Conservation (phyloP, 2,797 vertebrate genomes). For the Schizopygopsis pylzovi region DNA sequence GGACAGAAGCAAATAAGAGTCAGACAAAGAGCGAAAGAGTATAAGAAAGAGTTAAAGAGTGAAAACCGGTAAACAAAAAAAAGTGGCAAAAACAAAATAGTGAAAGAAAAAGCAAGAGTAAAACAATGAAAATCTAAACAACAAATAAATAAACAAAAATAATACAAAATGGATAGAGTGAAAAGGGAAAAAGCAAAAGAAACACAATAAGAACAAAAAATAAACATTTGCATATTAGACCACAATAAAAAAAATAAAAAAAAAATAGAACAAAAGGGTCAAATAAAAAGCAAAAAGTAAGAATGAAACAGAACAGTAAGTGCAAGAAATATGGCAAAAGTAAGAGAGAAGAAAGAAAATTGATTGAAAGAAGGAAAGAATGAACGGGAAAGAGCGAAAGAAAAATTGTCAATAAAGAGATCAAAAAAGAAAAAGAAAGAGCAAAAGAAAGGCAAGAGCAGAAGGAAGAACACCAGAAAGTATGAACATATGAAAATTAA, state of each 20-base stretch:
- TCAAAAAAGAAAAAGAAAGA: neutral
- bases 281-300: no score
- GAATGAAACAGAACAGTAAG: neutral
- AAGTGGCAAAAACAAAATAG: neutral
- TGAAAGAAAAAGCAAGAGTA: neutral
- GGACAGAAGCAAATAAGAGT: constrained; percentile 9
- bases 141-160: neutral
- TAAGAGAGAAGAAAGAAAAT: neutral
- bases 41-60: neutral
- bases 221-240: neutral
- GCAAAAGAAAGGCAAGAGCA: neutral
- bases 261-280: neutral
- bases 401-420: neutral
- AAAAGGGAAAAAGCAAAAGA: neutral
- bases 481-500: neutral
- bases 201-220: neutral
- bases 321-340: neutral
- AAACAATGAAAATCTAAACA: neutral
- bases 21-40: neutral
- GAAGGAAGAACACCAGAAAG: neutral
- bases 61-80: neutral
- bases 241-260: no score
- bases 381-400: neutral
- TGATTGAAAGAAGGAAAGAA: neutral
- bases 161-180: neutral